Evolutionary conservation across 2,888 invertebrate genomes (phyloP).

Genomic region (Hypomecis punctinalis): DNA sequence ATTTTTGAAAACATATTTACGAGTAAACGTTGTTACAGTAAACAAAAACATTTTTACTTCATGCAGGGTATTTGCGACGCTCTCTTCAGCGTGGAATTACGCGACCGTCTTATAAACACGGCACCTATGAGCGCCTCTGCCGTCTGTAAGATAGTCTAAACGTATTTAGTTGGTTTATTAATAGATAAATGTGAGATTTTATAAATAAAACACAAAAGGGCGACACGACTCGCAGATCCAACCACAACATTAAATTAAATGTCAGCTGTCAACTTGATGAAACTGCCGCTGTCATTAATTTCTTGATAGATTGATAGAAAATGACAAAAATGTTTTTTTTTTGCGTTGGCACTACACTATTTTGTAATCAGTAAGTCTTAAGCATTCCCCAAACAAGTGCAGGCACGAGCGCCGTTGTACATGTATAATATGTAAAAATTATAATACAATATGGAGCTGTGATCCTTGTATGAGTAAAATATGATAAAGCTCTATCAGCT

Average conservation of each 20-base stretch:
- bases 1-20: constrained; percentile 45
- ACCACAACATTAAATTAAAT: constrained; percentile 13
- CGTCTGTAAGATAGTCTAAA: constrained; percentile 68
- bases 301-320: too few species aligned
- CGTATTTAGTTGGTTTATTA: constrained; percentile 72
- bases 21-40: constrained; percentile 46
- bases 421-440: too few species aligned
- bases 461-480: too few species aligned
- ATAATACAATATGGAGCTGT: too few species aligned
- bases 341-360: too few species aligned
- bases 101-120: constrained; percentile 63
- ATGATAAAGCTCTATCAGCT: too few species aligned
- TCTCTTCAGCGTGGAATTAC: constrained; percentile 53
- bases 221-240: constrained; percentile 13
- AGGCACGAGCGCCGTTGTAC: too few species aligned
- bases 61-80: constrained; percentile 52
- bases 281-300: neutral
- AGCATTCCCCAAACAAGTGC: too few species aligned
- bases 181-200: constrained; percentile 73
- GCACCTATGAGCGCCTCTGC: constrained; percentile 62
- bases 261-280: neutral
- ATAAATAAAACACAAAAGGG: constrained; percentile 66
- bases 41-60: constrained; percentile 58
- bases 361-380: too few species aligned
- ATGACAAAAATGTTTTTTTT: too few species aligned